Evolutionary conservation across 2,888 invertebrate species (phyloP).

Genomic region (Cephus sareptanus): DNA sequence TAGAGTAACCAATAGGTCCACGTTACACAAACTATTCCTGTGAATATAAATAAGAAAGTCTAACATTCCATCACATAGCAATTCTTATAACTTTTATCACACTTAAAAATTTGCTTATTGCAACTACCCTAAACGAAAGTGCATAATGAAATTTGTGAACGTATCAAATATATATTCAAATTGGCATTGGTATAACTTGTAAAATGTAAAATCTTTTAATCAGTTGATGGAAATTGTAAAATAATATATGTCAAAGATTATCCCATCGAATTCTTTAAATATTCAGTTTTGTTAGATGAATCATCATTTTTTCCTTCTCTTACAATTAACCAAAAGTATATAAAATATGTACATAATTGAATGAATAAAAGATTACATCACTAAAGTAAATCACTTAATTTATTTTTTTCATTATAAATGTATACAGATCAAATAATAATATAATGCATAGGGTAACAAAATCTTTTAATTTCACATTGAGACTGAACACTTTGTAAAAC

Average conservation of each 20-base stretch:
- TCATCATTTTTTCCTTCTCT: neutral
- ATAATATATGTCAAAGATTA: neutral
- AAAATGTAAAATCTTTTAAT: neutral
- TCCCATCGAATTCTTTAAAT: neutral
- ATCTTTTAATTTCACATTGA: neutral
- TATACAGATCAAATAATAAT: neutral
- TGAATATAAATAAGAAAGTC: neutral
- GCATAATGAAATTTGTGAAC: neutral
- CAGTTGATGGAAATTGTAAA: neutral
- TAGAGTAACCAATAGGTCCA: constrained; percentile 23
- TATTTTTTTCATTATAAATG: neutral
- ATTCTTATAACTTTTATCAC: neutral
- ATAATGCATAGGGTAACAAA: neutral
- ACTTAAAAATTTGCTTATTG: neutral
- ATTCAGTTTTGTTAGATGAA: neutral
- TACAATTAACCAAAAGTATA: neutral
- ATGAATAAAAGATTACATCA: neutral
- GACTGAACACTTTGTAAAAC: neutral
- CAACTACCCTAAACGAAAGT: neutral
- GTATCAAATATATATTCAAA: neutral
- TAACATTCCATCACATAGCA: neutral
- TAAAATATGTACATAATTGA: neutral
- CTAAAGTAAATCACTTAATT: neutral
- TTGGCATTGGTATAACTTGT: neutral
- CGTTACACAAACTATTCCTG: neutral